Conservation (phyloP, 2,797 vertebrate genomes). For the Pipistrellus pipistrellus region DNA sequence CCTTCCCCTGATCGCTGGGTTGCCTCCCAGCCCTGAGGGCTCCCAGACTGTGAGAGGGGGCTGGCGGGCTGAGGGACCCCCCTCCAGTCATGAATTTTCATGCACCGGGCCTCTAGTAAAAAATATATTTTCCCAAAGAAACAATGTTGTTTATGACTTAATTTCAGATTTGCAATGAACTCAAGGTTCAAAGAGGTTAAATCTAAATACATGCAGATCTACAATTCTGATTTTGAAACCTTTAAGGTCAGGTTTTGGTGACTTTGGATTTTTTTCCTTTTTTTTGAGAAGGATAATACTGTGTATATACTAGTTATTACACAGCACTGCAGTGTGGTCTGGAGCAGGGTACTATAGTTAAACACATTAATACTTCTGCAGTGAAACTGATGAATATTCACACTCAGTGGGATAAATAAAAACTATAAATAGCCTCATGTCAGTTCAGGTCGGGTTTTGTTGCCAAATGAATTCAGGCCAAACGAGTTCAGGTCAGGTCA, state of each 20-base stretch:
- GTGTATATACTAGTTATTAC: conserved; percentile 52
- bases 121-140: conserved; percentile 67
- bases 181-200: conserved; percentile 61
- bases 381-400: conserved; percentile 81
- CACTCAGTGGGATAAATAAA: conserved; percentile 75
- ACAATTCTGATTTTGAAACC: conserved; percentile 51
- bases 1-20: too few relatives aligned
- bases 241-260: conserved; percentile 62
- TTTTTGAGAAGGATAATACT: conserved; percentile 53
- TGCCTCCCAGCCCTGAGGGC: too few relatives aligned
- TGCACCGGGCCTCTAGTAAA: background rate
- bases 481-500: conserved; percentile 78
- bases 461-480: conserved; percentile 61
- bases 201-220: conserved; percentile 64
- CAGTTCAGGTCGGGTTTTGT: conserved; percentile 73
- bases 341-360: conserved; percentile 67
- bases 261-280: conserved; percentile 50
- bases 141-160: conserved; percentile 55
- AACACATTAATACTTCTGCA: conserved; percentile 68
- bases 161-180: conserved; percentile 66
- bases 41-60: too few relatives aligned
- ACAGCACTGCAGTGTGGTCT: conserved; percentile 57
- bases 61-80: too few relatives aligned
- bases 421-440: conserved; percentile 77
- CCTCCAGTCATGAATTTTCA: too few relatives aligned